Conservation (phyloP, 2,888 invertebrate species). For the Caenorhabditis plicata region DNA sequence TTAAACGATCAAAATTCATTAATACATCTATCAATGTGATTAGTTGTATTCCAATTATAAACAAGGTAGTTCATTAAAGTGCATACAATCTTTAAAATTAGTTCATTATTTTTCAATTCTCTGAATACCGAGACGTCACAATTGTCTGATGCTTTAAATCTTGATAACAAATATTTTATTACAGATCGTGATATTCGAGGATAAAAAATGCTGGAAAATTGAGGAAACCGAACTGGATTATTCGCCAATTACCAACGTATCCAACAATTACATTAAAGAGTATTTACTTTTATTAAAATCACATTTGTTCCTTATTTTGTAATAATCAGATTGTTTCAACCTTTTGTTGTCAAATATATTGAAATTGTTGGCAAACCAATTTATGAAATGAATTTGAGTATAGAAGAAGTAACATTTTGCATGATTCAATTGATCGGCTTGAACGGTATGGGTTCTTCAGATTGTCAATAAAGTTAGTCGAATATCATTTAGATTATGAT, state of each 20-base stretch:
- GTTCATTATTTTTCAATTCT: too few relatives aligned
- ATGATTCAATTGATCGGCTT: constrained; percentile 20
- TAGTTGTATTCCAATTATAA: too few relatives aligned
- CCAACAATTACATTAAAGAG: constrained; percentile 24
- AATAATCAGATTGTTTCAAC: constrained; percentile 16
- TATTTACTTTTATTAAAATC: background rate
- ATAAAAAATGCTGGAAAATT: background rate
- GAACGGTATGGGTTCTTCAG: constrained; percentile 1
- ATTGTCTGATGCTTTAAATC: too few relatives aligned
- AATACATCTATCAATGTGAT: too few relatives aligned
- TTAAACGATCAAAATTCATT: too few relatives aligned
- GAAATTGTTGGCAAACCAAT: constrained; percentile 18
- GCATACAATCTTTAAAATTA: too few relatives aligned
- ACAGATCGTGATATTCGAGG: background rate
- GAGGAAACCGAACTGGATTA: constrained; percentile 10
- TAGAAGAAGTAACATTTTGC: constrained; percentile 20
- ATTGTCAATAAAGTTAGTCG: background rate
- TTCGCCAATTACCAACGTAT: constrained; percentile 10
- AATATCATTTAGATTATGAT: constrained; percentile 9
- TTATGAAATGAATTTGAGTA: constrained; percentile 8
- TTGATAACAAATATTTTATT: background rate
- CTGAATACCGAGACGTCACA: too few relatives aligned
- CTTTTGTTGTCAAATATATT: constrained; percentile 9
- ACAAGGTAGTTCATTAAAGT: too few relatives aligned
- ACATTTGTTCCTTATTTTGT: background rate